Conservation (phyloP, 2,888 invertebrate genomes). For the Nomada fucata region DNA sequence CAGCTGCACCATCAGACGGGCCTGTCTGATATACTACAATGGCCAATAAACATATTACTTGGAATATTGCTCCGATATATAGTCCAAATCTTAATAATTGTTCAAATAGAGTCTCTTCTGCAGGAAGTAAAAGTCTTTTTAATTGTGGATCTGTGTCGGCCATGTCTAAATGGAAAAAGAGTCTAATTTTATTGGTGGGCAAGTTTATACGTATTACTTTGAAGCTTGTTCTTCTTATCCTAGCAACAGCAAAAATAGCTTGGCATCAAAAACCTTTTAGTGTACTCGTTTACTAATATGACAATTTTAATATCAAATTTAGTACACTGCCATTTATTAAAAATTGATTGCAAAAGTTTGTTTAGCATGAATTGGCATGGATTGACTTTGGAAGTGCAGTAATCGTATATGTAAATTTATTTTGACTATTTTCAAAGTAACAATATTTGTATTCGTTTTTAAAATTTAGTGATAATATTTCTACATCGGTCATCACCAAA, state of each 20-base stretch:
- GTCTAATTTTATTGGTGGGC: not conserved
- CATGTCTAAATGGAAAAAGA: constrained; percentile 73
- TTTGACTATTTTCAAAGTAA: not conserved
- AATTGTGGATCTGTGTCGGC: constrained; percentile 81
- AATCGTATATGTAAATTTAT: not conserved
- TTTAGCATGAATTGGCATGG: no score
- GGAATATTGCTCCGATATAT: constrained; percentile 94
- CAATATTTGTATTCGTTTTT: not conserved
- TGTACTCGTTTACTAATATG: not conserved
- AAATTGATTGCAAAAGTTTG: no score
- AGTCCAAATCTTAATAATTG: constrained; percentile 86
- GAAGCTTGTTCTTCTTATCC: not conserved
- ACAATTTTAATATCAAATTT: not conserved
- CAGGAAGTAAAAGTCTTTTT: constrained; percentile 80
- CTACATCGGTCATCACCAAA: not conserved
- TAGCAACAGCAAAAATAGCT: not conserved
- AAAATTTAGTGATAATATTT: not conserved
- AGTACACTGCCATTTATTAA: not conserved
- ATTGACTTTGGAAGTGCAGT: no score
- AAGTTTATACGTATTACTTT: not conserved
- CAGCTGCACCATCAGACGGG: constrained; percentile 80
- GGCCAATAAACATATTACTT: constrained; percentile 92
- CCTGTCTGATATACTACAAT: constrained; percentile 88
- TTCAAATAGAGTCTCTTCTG: constrained; percentile 81
- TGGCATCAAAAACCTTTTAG: not conserved